Evolutionary conservation across 1,140 invertebrate species (phyloP).

Genomic region (Sweltsa coloradensis): DNA sequence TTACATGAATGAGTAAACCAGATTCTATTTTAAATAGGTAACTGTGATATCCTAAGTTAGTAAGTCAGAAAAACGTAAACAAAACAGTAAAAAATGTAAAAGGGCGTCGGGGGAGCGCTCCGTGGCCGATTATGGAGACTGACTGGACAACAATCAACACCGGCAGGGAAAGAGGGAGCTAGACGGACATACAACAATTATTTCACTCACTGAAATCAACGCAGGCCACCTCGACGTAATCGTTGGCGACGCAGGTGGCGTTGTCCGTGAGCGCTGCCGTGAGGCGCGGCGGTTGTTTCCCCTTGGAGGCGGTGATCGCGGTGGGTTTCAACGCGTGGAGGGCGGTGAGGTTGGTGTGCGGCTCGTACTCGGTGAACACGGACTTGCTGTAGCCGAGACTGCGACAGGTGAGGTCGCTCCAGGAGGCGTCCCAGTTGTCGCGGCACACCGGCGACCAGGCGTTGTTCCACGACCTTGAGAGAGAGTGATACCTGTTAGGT

Average conservation of each 20-base stretch:
- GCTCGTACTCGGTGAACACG: constrained; percentile 5
- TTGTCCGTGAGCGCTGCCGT: constrained; percentile 30
- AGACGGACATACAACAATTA: too few relatives aligned
- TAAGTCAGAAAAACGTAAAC: too few relatives aligned
- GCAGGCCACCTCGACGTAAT: constrained; percentile 39
- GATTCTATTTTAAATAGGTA: too few relatives aligned
- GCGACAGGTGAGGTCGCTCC: constrained; percentile 39
- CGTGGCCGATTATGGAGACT: too few relatives aligned
- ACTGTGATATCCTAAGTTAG: too few relatives aligned
- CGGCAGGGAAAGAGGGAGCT: too few relatives aligned
- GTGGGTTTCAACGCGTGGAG: constrained; percentile 4
- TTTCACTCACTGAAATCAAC: constrained; percentile 37
- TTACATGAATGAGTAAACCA: too few relatives aligned
- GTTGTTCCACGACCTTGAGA: constrained; percentile 20
- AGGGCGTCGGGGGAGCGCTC: too few relatives aligned
- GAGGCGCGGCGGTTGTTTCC: constrained; percentile 21
- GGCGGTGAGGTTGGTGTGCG: neutral
- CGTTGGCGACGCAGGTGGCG: constrained; percentile 30
- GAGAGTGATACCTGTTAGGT: too few relatives aligned
- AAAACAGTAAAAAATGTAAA: too few relatives aligned
- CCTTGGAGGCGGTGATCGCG: neutral
- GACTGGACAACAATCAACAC: too few relatives aligned
- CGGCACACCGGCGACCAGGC: constrained; percentile 36
- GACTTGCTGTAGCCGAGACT: constrained; percentile 33
- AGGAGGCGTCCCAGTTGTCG: constrained; percentile 37